Percentiles rank a stretch among this genome's conserved stretches.
Conservation (phyloP, 1,140 invertebrate species). For the Penaeus japonicus region DNA sequence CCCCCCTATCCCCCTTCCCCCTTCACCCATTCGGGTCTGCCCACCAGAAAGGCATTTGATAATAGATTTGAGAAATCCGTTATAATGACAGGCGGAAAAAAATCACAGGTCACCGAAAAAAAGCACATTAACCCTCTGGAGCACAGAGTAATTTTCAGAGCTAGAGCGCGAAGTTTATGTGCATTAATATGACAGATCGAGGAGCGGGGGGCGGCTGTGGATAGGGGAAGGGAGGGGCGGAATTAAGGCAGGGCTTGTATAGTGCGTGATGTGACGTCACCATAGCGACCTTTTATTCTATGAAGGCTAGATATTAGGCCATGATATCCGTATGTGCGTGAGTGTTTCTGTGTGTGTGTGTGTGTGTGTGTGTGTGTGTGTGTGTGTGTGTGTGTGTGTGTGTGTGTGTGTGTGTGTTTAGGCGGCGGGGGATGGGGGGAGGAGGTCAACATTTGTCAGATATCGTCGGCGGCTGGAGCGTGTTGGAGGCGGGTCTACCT, state of each 20-base stretch:
- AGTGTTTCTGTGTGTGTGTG: constrained; percentile 7
- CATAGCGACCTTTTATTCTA: no score
- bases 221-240: background rate
- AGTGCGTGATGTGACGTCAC: no score
- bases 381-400: no score
- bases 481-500: no score
- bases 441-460: no score
- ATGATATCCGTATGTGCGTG: background rate
- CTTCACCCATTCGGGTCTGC: background rate
- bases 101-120: no score
- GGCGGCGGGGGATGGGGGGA: no score
- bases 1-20: background rate
- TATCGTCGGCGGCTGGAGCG: no score
- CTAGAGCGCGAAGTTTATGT: background rate
- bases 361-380: constrained; percentile 14
- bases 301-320: background rate
- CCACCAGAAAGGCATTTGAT: background rate
- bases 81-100: no score
- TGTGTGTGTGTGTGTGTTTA: no score
- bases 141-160: background rate
- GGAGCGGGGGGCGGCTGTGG: background rate
- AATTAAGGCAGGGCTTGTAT: background rate
- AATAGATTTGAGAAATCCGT: no score
- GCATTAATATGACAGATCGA: background rate
- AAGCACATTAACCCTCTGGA: no score